Base-by-base conservation (phyloP, 2,888 invertebrate species). In the Hyposoter dolosus region DNA sequence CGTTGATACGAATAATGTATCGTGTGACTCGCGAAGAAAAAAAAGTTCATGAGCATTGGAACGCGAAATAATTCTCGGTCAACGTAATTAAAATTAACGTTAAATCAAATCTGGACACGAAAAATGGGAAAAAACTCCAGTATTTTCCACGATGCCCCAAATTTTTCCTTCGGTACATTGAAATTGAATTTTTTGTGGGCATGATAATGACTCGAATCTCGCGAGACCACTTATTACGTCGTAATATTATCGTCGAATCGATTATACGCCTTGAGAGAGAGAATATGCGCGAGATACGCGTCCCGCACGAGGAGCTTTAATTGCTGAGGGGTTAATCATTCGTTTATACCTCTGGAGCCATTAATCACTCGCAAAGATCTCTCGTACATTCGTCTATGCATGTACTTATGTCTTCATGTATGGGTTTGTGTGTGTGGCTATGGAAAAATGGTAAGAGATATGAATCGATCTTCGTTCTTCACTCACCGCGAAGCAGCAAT, bases 241-340 rank as follows among this genome's bases (percentile, higher is more conserved):
- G 60, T 40, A 63, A 50, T 45, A 32, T 69, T 56, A 69, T 76
- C 68, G 68, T 68, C 75, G 75, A 75, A 68, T 75, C 32, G 82
- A 69, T 68, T 69, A 47, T 50, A 74, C 63, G 47, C 40, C 12
- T 40, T 45, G 56, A 50, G 60, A 69, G 28, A 40, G 17, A 50
- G n/a, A 50, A 43, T 19, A 40, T 68, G 23, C 43, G 10, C 40
- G 45, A 43, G 68, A 68, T 43, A 23, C 68, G 12, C 68, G 23
- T 45, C 68, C 68, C 19, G 53, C 78, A 69, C 60, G 69, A 10
- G 15, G 80, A 84, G 53, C 76, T 77, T 35, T 81, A 81, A 81
- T 81, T 76, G 72, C 84, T 43, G n/a, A 47, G 75, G 71, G 80
- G 76, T 81, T 84, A 81, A 84, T 84, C 76, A 81, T 84, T 84